These are phyloP conservation scores for Cygnus buccinator DNA, from an alignment of 2,113 vertebrate genomes.

Conservation along the genomic window DNA sequence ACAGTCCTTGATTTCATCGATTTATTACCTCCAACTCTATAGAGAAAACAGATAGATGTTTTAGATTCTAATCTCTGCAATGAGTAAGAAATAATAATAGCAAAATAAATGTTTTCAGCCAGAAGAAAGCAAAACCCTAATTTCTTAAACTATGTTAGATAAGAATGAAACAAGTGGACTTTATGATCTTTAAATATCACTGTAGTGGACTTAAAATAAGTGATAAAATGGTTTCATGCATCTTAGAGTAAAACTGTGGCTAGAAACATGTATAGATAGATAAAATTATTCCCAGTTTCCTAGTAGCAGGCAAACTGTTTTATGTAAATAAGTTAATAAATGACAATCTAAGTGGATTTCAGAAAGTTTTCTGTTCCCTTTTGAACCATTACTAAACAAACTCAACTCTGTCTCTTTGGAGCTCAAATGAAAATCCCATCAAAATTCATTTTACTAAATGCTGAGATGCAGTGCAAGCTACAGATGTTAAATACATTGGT, in stretches of 20 bases:
- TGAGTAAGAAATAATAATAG: background rate
- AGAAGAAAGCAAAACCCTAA: background rate
- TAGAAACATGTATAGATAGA: background rate
- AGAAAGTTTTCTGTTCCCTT: background rate
- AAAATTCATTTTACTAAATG: constrained; percentile 26
- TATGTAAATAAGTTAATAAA: background rate
- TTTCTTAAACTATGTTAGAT: background rate
- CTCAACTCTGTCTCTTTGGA: background rate
- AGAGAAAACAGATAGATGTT: background rate
- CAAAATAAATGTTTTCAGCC: background rate
- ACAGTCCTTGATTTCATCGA: background rate
- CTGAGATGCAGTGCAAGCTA: background rate
- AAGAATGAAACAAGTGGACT: background rate
- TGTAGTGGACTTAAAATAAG: background rate
- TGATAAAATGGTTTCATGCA: background rate
- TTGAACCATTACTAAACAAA: background rate
- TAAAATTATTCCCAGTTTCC: background rate
- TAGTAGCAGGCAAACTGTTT: background rate
- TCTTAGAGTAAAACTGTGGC: background rate
- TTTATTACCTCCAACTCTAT: background rate
- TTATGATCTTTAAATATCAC: background rate
- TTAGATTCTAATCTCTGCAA: background rate
- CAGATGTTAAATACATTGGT: background rate
- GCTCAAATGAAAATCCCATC: constrained; percentile 6
- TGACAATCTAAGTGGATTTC: background rate